Base-by-base conservation (phyloP, 2,797 vertebrate genomes). In the Neosilurus mollespiculum region DNA sequence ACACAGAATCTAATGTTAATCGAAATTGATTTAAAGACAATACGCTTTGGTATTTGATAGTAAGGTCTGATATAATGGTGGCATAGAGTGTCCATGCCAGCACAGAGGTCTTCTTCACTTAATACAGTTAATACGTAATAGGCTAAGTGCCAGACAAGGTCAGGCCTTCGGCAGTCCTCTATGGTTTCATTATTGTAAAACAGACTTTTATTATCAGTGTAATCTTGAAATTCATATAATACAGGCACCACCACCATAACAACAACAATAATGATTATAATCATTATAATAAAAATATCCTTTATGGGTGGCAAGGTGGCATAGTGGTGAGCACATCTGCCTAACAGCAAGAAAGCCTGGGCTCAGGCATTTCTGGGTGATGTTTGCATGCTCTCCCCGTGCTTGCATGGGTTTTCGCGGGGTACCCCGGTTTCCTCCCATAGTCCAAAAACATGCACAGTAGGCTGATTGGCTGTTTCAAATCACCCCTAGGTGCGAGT, bases 1-100 rank as follows among this genome's bases (percentile, higher is more conserved):
- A 89, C 78, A 81, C 76, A 81, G 78, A 84, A 66, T 58, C 72
- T 80, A 87, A 84, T 86, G 88, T 89, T 89, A 86, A 87, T 90
- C 81, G 43, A 86, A 88, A 86, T 88, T 90, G 87, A 88, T 92
- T 87, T 86, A 73, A 88, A 92, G 89, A 84, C 64, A 86, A 87
- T 90, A 86, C 78, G 86, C 87, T 87, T 87, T 90, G 86, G 84
- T 81, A 88, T 9, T 87, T 91, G 90, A 91, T 92, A 91, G 88
- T 88, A 73, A n/a, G 85, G 78, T 62, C 77, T 79, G 87, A 87
- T 82, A 51, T 65, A 73, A 59, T 71, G 81, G 54, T 71, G 64
- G 37, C 69, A 86, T 49, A 87, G 70, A 83, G 85, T 78, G 64
- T 43, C 53, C 5, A 72, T 86, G 87, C 86, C 88, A 87, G 85